Percentiles rank a stretch among this genome's conserved stretches.
These are phyloP conservation scores for Channa maculata DNA, from an alignment of 2,113 vertebrate species.

Conservation along the genomic window DNA sequence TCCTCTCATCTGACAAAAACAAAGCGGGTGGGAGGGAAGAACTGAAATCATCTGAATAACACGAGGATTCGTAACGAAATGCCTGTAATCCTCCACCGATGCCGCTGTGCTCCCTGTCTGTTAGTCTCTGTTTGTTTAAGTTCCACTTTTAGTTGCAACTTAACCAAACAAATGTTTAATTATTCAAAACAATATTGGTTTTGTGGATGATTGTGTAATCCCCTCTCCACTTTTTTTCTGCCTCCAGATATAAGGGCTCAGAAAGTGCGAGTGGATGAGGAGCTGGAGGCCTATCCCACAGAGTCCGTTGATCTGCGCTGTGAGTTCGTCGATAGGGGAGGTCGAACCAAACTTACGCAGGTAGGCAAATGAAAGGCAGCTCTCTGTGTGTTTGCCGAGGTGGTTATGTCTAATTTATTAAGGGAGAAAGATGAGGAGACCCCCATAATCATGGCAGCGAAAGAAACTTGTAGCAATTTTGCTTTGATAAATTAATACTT, in stretches of 20 bases:
- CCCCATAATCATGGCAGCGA: no score
- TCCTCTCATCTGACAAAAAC: background rate
- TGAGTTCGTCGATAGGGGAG: constrained; percentile 69
- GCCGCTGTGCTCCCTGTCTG: background rate
- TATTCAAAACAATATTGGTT: constrained; percentile 19
- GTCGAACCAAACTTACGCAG: constrained; percentile 80
- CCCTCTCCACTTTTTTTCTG: background rate
- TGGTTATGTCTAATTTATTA: no score
- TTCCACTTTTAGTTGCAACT: background rate
- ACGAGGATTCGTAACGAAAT: constrained; percentile 7
- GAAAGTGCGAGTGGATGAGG: constrained; percentile 76
- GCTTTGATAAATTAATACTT: no score
- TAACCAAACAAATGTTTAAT: constrained; percentile 25
- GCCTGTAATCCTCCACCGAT: background rate
- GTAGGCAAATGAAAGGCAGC: constrained; percentile 33
- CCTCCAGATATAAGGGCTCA: constrained; percentile 67
- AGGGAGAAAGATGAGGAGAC: no score
- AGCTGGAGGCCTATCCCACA: constrained; percentile 77
- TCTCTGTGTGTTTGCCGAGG: no score
- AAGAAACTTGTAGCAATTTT: no score
- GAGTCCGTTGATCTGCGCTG: constrained; percentile 78
- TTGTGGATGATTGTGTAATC: constrained; percentile 7
- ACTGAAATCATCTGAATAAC: constrained; percentile 3
- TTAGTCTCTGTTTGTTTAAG: background rate
- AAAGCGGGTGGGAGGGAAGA: constrained; percentile 18